Evolutionary conservation across 1,140 invertebrate genomes (phyloP).

Genomic region (Diabrotica undecimpunctata): DNA sequence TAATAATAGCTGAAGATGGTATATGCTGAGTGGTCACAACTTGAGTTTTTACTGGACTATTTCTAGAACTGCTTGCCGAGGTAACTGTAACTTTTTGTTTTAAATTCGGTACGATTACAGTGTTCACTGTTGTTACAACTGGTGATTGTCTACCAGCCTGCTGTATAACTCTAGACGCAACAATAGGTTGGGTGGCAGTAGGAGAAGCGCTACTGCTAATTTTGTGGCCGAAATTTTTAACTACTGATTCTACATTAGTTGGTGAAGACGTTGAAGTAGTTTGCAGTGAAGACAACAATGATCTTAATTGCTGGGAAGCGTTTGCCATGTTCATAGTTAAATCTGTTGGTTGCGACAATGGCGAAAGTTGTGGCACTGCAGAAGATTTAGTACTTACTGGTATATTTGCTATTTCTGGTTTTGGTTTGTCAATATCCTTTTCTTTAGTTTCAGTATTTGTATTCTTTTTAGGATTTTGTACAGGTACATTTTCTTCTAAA

Average conservation of each 20-base stretch:
- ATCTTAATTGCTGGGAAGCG: constrained; percentile 63
- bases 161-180: constrained; percentile 35
- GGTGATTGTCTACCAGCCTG: constrained; percentile 26
- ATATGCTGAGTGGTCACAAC: constrained; percentile 36
- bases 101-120: constrained; percentile 39
- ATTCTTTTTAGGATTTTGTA: constrained; percentile 22
- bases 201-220: constrained; percentile 27
- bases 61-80: constrained; percentile 9
- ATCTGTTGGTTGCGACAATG: constrained; percentile 66
- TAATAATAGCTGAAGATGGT: constrained; percentile 38
- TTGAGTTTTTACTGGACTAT: constrained; percentile 17
- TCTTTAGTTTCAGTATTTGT: constrained; percentile 24
- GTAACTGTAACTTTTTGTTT: constrained; percentile 31
- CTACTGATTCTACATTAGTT: constrained; percentile 37
- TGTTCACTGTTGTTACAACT: constrained; percentile 25
- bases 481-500: constrained; percentile 31
- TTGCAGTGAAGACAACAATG: constrained; percentile 59
- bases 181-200: constrained; percentile 22
- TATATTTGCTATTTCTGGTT: constrained; percentile 31
- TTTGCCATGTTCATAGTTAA: constrained; percentile 67
- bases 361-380: constrained; percentile 62
- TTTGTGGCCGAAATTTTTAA: constrained; percentile 32
- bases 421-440: constrained; percentile 20
- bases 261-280: constrained; percentile 41
- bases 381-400: constrained; percentile 48